Evolutionary conservation across 2,797 vertebrate species (phyloP).

Genomic region (Choloepus didactylus): DNA sequence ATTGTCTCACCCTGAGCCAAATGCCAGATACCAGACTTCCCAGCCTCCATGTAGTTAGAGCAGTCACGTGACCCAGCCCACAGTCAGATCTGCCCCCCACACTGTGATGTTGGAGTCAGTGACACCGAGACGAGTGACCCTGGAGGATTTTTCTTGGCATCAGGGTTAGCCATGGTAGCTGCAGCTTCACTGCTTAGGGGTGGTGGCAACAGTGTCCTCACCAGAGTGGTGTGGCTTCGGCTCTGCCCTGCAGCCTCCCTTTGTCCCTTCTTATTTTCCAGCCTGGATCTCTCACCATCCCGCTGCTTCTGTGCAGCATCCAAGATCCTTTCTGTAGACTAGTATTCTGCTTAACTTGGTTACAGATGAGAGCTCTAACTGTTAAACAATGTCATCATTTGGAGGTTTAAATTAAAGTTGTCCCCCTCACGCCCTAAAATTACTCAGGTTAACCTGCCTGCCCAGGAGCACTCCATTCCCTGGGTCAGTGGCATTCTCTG

Average conservation of each 20-base stretch:
- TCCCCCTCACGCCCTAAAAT: background rate
- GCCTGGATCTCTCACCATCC: background rate
- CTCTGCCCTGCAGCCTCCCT: background rate
- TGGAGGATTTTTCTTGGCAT: background rate
- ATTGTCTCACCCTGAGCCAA: background rate
- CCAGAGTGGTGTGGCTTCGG: background rate
- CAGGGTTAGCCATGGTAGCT: background rate
- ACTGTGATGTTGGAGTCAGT: background rate
- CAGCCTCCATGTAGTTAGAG: background rate
- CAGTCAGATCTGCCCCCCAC: background rate
- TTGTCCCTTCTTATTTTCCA: background rate
- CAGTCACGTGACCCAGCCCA: background rate
- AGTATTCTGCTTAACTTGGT: background rate
- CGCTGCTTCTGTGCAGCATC: background rate
- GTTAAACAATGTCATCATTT: background rate
- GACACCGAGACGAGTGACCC: background rate
- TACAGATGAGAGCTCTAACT: background rate
- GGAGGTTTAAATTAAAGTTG: background rate
- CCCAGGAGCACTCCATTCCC: background rate
- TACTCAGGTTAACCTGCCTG: background rate
- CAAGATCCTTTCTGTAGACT: background rate
- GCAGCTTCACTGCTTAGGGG: background rate
- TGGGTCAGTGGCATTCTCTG: background rate
- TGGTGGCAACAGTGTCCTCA: background rate
- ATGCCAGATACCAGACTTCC: background rate